phyloP scores from a whole-genome alignment of 2,888 invertebrate genomes.

The Cerastoderma edule region DNA sequence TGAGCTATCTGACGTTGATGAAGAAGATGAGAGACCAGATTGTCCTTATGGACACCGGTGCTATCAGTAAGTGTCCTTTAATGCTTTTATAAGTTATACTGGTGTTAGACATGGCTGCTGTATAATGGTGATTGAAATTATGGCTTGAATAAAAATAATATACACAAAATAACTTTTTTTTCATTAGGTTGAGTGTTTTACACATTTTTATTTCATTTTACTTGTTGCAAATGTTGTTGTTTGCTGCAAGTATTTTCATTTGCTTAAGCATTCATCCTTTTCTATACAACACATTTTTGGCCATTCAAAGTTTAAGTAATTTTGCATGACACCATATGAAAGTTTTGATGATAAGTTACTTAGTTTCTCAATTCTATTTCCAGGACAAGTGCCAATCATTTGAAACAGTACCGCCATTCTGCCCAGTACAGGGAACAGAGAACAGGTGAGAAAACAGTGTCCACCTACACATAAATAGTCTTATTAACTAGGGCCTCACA shows the following conservation, averaged over 20 bases:
- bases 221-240: too few species aligned
- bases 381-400: constrained; percentile 51
- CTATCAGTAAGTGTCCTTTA: constrained; percentile 48
- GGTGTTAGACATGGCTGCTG: background rate
- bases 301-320: too few species aligned
- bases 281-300: too few species aligned
- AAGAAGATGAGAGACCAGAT: constrained; percentile 60
- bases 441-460: constrained; percentile 11
- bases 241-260: too few species aligned
- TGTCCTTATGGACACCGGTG: constrained; percentile 61
- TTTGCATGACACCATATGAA: too few species aligned
- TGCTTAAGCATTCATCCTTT: too few species aligned
- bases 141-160: constrained; percentile 1
- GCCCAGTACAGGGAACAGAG: background rate
- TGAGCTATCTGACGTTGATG: constrained; percentile 64
- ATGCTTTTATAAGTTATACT: background rate
- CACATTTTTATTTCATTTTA: too few species aligned
- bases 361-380: constrained; percentile 19
- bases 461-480: too few species aligned
- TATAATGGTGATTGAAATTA: background rate
- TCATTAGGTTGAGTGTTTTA: too few species aligned
- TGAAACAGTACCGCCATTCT: constrained; percentile 52
- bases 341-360: too few species aligned
- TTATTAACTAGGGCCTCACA: too few species aligned
- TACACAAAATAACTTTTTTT: too few species aligned